Conservation (phyloP, 2,113 vertebrate genomes). For the Terrapene triunguis region DNA sequence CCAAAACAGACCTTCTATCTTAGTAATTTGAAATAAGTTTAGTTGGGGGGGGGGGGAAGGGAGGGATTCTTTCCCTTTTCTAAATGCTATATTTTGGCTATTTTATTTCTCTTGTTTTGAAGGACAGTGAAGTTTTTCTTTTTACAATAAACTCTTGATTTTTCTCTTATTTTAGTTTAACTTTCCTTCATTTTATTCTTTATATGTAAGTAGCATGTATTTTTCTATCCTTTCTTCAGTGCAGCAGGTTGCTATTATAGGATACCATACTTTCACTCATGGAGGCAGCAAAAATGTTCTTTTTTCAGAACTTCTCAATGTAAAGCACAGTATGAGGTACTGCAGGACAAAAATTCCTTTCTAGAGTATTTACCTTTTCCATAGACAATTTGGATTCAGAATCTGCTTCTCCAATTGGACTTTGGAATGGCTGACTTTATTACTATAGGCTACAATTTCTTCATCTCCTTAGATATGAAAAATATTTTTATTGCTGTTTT, state of each 20-base stretch:
- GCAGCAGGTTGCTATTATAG: conserved; percentile 29
- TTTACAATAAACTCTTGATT: conserved; percentile 1
- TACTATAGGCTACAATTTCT: background rate
- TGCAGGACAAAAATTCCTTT: conserved; percentile 55
- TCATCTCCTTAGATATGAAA: background rate
- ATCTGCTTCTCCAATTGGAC: background rate
- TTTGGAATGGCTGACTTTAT: background rate
- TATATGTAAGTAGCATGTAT: background rate
- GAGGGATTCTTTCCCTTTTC: background rate
- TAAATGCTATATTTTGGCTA: background rate
- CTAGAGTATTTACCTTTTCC: background rate
- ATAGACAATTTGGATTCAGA: background rate
- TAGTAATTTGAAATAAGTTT: conserved; percentile 52
- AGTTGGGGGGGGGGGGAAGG: conserved; percentile 7
- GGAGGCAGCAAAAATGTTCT: conserved; percentile 50
- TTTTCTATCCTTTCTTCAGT: background rate
- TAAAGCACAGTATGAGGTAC: conserved; percentile 47
- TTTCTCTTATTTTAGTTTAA: background rate
- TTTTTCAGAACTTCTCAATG: conserved; percentile 56
- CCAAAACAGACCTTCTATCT: conserved; percentile 34
- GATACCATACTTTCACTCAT: conserved; percentile 6
- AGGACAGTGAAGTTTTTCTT: background rate
- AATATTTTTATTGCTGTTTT: background rate
- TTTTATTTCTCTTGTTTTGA: background rate
- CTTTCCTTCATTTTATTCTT: background rate